Evolutionary conservation across 2,113 vertebrate species (phyloP).

Genomic region (Beaufortia kweichowensis): DNA sequence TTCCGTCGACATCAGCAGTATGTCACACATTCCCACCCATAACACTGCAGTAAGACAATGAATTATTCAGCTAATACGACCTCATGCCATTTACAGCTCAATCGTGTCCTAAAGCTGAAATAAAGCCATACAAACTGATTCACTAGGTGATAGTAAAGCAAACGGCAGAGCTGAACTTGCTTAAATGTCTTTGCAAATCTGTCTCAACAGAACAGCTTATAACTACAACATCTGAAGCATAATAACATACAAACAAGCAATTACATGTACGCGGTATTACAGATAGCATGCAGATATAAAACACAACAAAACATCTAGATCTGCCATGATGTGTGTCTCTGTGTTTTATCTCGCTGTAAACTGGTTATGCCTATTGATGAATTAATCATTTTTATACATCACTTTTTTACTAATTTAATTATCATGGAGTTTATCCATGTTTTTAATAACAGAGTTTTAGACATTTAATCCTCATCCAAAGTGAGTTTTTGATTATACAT

Average conservation of each 20-base stretch:
- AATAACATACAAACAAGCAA: conserved; percentile 2
- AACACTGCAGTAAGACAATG: neutral
- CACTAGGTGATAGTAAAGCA: conserved; percentile 24
- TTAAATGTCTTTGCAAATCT: conserved; percentile 28
- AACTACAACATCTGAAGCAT: conserved; percentile 5
- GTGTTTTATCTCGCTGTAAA: neutral
- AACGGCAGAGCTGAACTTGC: neutral
- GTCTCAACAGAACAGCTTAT: neutral
- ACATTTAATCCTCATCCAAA: too few species aligned
- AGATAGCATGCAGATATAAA: neutral
- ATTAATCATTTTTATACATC: neutral
- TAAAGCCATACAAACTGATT: conserved; percentile 10
- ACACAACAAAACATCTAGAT: neutral
- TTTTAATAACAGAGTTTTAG: too few species aligned
- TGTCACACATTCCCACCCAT: neutral
- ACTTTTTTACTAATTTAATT: too few species aligned
- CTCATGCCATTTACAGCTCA: conserved; percentile 37
- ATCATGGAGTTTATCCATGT: too few species aligned
- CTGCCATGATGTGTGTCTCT: too few species aligned
- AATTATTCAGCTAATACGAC: conserved; percentile 20
- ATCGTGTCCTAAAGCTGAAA: conserved; percentile 1
- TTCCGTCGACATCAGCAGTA: neutral
- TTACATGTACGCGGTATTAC: neutral
- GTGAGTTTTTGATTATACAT: too few species aligned
- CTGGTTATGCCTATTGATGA: neutral